Evolutionary conservation across 1,140 invertebrate genomes (phyloP), one percentile per base, ranked within the genome.

Genomic region (Drosophila ironensis): DNA sequence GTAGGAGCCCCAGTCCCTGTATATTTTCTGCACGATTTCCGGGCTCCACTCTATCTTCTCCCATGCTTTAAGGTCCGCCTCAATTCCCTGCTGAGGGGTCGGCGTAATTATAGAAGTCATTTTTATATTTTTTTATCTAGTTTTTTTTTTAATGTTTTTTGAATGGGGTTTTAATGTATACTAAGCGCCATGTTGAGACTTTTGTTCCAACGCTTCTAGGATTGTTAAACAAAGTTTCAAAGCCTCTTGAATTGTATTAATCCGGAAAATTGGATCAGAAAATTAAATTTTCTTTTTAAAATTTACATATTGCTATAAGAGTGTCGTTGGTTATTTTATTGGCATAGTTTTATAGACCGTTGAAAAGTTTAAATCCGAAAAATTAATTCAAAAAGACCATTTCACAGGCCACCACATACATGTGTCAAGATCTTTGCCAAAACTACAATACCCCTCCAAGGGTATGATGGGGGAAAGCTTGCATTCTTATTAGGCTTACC

Each of bases 1-100:
- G 19, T 76, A 82, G 9, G 76, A 60, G 7, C 76, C 87, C 87
- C 87, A 88, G 33, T 88, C 86, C 35, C 59, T 81, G 33, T 82
- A 88, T 17, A 88, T 82, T n/a, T 56, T 35, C 27, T 64, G 68
- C 22, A 82, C 68, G 8, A 73, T 63, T 46, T 88, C 86, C 1
- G 67, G 54, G 24, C 56, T 64, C 87, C 87, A 88, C 8, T 86
- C 86, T 17, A 88, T 38, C 47, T 75, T 77, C 40, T 70, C 27
- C 80, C 86, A 88, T 53, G 50, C 16, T 40, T 57, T 74, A n/a
- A 87, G 6, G 11, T 16, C 38, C 12, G 5, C 24, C 5, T 33
- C 24, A n/a, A 80, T 1, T 2, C 64, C 64, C n/a, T 50, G 14
- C 12, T 37, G 28, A 4, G 33, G 74, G 2, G 3, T 19, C 1